phyloP scores from a whole-genome alignment of 2,797 vertebrate species.

The Coendou prehensilis region DNA sequence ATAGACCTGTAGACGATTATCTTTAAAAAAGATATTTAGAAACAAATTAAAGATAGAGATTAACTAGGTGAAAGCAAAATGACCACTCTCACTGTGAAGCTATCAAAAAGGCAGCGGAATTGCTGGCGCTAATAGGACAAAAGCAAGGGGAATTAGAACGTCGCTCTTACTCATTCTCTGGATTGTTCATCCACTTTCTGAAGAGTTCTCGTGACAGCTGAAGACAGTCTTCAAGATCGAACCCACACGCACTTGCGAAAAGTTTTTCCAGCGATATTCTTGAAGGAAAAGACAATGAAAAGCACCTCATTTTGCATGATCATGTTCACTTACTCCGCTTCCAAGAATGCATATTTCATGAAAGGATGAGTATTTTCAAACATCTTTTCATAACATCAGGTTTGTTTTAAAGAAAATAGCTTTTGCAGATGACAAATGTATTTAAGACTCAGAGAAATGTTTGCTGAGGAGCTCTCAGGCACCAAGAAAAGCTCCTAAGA shows the following conservation, averaged over 20 bases:
- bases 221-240: constrained; percentile 90
- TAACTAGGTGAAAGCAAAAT: constrained; percentile 26
- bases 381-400: constrained; percentile 47
- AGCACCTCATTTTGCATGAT: constrained; percentile 62
- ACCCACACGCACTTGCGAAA: constrained; percentile 85
- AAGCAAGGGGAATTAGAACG: not conserved
- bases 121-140: not conserved
- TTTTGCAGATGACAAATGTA: constrained; percentile 40
- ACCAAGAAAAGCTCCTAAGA: constrained; percentile 56
- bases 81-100: not conserved
- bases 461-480: constrained; percentile 34
- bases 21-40: not conserved
- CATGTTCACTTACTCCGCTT: constrained; percentile 33
- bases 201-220: constrained; percentile 88
- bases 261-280: constrained; percentile 86
- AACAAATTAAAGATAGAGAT: not conserved
- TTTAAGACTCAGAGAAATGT: constrained; percentile 57
- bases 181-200: constrained; percentile 87
- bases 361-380: constrained; percentile 6
- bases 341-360: constrained; percentile 42
- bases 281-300: constrained; percentile 81
- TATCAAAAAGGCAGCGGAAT: not conserved
- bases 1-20: not conserved
- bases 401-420: constrained; percentile 28
- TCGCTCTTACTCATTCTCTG: constrained; percentile 86